phyloP scores from a whole-genome alignment of 2,888 invertebrate genomes.

The Pristionchus exspectatus region DNA sequence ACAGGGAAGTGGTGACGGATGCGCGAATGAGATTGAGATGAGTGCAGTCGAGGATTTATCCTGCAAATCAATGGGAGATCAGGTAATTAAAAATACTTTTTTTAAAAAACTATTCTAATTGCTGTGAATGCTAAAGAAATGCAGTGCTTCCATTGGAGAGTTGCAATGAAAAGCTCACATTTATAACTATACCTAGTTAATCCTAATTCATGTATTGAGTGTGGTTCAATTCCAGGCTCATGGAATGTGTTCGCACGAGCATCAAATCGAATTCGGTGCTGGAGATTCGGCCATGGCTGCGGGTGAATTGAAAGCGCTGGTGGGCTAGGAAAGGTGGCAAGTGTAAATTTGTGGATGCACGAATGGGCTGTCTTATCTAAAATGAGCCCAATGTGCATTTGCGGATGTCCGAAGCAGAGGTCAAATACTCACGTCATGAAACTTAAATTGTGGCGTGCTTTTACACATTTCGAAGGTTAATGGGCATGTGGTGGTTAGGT shows the following conservation, averaged over 20 bases:
- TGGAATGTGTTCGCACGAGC: slow-evolving; percentile 79
- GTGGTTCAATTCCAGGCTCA: slow-evolving; percentile 70
- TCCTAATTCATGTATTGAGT: neutral
- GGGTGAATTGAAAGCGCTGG: neutral
- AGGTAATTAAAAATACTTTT: slow-evolving; percentile 50
- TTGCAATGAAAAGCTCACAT: slow-evolving; percentile 53
- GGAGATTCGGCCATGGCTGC: slow-evolving; percentile 77
- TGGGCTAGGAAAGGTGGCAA: no score
- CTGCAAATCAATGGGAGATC: slow-evolving; percentile 67
- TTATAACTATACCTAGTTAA: neutral
- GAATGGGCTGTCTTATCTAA: no score
- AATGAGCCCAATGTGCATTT: no score
- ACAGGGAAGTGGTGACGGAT: slow-evolving; percentile 46
- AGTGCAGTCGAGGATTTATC: slow-evolving; percentile 62
- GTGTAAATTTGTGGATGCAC: no score
- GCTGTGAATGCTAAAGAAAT: neutral
- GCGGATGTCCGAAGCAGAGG: no score
- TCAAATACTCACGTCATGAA: no score
- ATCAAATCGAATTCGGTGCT: slow-evolving; percentile 77
- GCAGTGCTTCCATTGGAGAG: slow-evolving; percentile 39
- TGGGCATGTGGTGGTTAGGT: no score
- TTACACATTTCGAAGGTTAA: no score
- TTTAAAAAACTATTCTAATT: neutral
- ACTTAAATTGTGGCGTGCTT: no score
- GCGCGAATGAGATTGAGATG: slow-evolving; percentile 62